These are phyloP conservation scores for Siniperca chuatsi DNA, from an alignment of 2,113 vertebrate species.

Conservation along the genomic window DNA sequence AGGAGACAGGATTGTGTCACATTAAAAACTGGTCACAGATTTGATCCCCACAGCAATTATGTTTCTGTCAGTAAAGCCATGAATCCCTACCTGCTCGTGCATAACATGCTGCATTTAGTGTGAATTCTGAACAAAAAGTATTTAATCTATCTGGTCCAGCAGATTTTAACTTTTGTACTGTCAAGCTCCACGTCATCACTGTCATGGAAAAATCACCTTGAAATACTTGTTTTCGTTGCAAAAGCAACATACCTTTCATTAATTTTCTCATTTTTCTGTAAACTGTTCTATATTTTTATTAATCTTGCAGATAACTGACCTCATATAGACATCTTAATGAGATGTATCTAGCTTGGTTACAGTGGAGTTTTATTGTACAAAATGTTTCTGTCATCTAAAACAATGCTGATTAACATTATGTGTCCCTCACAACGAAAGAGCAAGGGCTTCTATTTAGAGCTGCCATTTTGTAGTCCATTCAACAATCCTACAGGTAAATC, in stretches of 20 bases:
- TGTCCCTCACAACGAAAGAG: background rate
- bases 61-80: background rate
- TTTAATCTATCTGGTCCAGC: background rate
- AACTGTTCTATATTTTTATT: background rate
- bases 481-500: background rate
- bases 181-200: background rate
- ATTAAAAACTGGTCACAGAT: background rate
- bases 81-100: background rate
- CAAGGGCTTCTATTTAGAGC: background rate
- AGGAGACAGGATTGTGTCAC: background rate
- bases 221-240: too few species aligned
- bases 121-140: background rate
- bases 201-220: background rate
- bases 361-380: background rate
- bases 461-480: constrained; percentile 4
- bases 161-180: background rate
- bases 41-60: background rate
- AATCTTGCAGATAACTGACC: background rate
- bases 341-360: background rate
- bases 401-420: background rate
- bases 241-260: too few species aligned
- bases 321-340: background rate
- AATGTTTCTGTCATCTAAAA: background rate
- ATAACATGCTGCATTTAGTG: background rate
- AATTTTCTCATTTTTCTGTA: background rate